phyloP scores from a whole-genome alignment of 2,888 invertebrate species.

The Lacanobia oleracea region DNA sequence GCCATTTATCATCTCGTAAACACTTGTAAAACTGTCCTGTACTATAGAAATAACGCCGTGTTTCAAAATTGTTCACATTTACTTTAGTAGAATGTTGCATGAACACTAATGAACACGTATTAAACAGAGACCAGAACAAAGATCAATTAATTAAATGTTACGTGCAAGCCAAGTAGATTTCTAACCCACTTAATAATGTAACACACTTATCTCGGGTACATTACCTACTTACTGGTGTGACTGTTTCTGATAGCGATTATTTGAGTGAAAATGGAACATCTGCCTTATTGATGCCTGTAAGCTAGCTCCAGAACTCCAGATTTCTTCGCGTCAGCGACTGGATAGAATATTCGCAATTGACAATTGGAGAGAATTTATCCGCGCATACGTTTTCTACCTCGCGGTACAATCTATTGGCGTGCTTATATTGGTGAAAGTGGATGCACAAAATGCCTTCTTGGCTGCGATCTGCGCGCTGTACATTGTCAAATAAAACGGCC shows the following conservation, averaged over 20 bases:
- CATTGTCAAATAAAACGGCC: conserved; percentile 72
- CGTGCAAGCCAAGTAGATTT: conserved; percentile 60
- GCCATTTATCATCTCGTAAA: conserved; percentile 13
- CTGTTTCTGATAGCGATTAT: conserved; percentile 51
- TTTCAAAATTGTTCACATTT: conserved; percentile 22
- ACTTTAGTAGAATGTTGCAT: conserved; percentile 41
- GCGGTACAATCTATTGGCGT: conserved; percentile 82
- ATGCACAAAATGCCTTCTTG: conserved; percentile 82
- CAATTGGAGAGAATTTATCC: conserved; percentile 69
- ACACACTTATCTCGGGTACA: conserved; percentile 60
- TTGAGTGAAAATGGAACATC: conserved; percentile 48
- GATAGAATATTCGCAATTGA: conserved; percentile 61
- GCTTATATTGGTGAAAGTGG: conserved; percentile 86
- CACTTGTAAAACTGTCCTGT: conserved; percentile 1
- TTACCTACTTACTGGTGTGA: conserved; percentile 26
- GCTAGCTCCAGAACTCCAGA: conserved; percentile 16
- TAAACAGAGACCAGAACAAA: conserved; percentile 60
- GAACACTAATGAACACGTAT: conserved; percentile 50
- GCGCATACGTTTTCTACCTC: conserved; percentile 76
- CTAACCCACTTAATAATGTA: conserved; percentile 63
- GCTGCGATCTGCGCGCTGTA: conserved; percentile 69
- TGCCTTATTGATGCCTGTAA: conserved; percentile 14
- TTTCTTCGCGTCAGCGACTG: conserved; percentile 37
- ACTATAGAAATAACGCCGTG: not conserved
- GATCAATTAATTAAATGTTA: conserved; percentile 64